Base-by-base conservation (phyloP, 2,797 vertebrate species). In the Tenualosa thibaudeaui region DNA sequence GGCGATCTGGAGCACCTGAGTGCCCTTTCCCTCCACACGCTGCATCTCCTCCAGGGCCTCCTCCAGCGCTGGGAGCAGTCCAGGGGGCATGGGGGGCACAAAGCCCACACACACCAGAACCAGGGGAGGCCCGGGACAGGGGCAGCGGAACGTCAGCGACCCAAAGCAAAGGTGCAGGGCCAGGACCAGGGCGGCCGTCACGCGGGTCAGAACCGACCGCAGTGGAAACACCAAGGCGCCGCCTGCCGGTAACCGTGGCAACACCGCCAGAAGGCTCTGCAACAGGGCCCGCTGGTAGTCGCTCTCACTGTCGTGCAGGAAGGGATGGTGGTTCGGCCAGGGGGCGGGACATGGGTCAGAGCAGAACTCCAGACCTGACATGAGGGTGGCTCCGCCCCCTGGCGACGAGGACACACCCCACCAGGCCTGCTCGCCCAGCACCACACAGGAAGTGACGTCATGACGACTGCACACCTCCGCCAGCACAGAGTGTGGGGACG, bases 1-100 rank as follows among this genome's bases (percentile, higher is more conserved):
- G 78, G 97, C 95, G 86, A 99, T 98, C 93, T 99, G 97, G 88
- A 99, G 91, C 46, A 99, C 94, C 92, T 99, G 98, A 85, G 4
- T 1, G 31, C 31, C 31, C 31, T 6, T 13, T 7, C 92, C 87
- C 8, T 82, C 91, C 0, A 31, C 85, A 78, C 40, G 90, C 85
- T 40, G 93, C 89, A 95, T 84, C 3, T 91, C 85, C 0, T 92
- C 75, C 0, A 92, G 93, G 84, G 94, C 68, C 0, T 92, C 89
- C 49, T 89, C 92, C 82, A 98, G 91, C 0, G 96, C 89, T 0
- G 89, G 85, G 26, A 95, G 78, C 13, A 95, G 83, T 0, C 91
- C 89, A 0, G 90, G 87, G 0, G 96, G 90, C 53, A 91, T 89
- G 26, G 92, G 92, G 2, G 92, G 13, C 51, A 15, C 90, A 90